phyloP scores from a whole-genome alignment of 2,113 vertebrate species.

The Poecilia latipinna region DNA sequence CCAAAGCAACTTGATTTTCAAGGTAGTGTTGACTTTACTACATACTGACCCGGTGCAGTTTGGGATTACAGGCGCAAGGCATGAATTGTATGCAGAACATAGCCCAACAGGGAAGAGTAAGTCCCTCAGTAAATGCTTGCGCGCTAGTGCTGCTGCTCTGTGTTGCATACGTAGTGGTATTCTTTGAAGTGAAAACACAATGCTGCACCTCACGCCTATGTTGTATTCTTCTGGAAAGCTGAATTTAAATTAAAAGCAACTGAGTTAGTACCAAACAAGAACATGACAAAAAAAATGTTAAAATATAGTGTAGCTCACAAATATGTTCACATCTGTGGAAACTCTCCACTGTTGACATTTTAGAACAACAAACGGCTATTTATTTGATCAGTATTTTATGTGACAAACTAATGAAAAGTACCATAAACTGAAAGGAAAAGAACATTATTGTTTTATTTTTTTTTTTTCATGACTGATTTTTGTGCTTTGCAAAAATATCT shows the following conservation, averaged over 20 bases:
- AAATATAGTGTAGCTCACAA: too few species aligned
- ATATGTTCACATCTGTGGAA: too few species aligned
- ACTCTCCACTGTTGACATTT: too few species aligned
- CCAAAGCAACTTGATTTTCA: neutral
- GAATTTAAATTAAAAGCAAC: neutral
- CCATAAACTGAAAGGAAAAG: too few species aligned
- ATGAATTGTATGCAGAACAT: neutral
- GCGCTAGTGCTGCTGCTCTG: constrained; percentile 48
- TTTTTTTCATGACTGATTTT: too few species aligned
- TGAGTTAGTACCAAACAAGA: neutral
- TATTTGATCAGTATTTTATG: too few species aligned
- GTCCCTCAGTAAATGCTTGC: neutral
- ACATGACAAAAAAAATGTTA: neutral
- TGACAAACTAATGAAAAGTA: too few species aligned
- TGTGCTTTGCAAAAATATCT: too few species aligned
- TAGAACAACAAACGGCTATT: too few species aligned
- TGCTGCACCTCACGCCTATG: constrained; percentile 79
- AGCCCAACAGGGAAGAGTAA: neutral
- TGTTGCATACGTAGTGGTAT: constrained; percentile 78
- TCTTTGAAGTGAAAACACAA: constrained; percentile 86
- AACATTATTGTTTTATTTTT: too few species aligned
- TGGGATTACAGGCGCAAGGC: neutral
- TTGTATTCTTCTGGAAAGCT: constrained; percentile 68
- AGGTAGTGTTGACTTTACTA: neutral
- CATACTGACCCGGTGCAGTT: neutral